Base-by-base conservation (phyloP, 1,140 invertebrate genomes). In the Drosophila takahashii region DNA sequence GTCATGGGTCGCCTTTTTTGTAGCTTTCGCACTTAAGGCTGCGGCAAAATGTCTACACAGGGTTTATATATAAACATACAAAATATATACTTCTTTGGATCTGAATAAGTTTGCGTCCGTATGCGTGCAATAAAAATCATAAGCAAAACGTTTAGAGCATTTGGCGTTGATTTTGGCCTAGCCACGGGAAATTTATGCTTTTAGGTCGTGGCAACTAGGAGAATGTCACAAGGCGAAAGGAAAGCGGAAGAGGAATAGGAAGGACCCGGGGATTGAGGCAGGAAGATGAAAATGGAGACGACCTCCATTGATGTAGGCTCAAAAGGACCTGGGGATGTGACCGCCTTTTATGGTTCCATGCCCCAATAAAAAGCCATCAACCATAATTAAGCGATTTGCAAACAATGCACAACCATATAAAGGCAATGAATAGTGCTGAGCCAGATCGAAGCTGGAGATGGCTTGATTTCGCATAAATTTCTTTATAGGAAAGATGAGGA, bases 61-160 rank as follows among this genome's bases (percentile, higher is more conserved):
- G 54, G 27, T 52, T 26, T 48, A 32, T 36, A 62, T 16, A 44
- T 39, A 56, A n/a, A 29, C 8, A 10, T 16, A 34, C 18, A 32
- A 29, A 27, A 37, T 60, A 44, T 45, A 37, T 41, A n/a, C 37
- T 15, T 62, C 15, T 18, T 10, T 18, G 41, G 41, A 42, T 44
- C 22, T 70, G 44, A 41, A 36, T 42, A 39, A 61, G 57, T 36
- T 22, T 36, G 16, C 37, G 39, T 48, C 22, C 59, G 73, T 77
- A 62, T 69, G 73, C 73, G 69, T 78, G 79, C 75, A 83, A 83
- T 83, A 83, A 83, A 83, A 83, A 83, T 83, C 79, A 83, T 83
- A 69, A 75, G 79, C 74, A 83, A 79, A 79, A 41, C 77, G 62
- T 79, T 79, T 79, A 79, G 57, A 70, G 66, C 70, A 70, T 81